Base-by-base conservation (phyloP, 2,797 vertebrate species). In the Acanthiza pusilla region DNA sequence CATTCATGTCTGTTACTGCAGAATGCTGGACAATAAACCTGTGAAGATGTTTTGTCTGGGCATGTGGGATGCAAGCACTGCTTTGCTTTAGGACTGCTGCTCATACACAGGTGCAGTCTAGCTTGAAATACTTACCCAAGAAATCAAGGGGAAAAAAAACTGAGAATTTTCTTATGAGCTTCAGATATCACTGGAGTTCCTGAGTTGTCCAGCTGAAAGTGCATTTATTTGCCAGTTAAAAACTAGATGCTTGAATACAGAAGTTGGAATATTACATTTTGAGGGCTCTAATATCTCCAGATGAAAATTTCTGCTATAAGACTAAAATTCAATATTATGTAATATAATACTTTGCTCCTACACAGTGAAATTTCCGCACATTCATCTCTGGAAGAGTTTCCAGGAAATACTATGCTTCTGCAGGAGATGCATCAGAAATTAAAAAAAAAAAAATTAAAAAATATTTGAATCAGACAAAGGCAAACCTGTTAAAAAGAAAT, bases 221-320 rank as follows among this genome's bases (percentile, higher is more conserved):
- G 54, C 40, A 50, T 94, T 91, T 95, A 89, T 96, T 88, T 96
- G 82, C 62, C 57, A 96, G 70, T 88, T 93, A 95, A 96, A 91
- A 94, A 77, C 62, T 75, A 45, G 63, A 73, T 4, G 5, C 75
- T 77, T 91, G 68, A 96, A 94, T 84, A 70, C 13, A 72, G 73
- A 91, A 95, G 76, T 66, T 94, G 63, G 51, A 77, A 83, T 93
- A 95, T 94, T 94, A 62, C 25, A 65, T 93, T 96, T 93, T 92
- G 63, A 47, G 54, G 54, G 45, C 38, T 90, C 20, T 92, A 51
- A 91, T 96, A 90, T 83, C 66, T 88, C 82, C 62, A 85, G 89
- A 65, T 78, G 55, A 94, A 94, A 84, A 95, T 83, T 47, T 89
- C 32, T 85, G 22, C 58, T 79, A 72, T 88, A 73, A 84, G 75